Conservation (phyloP, 2,888 invertebrate species). For the Dorcus parallelipipedus region DNA sequence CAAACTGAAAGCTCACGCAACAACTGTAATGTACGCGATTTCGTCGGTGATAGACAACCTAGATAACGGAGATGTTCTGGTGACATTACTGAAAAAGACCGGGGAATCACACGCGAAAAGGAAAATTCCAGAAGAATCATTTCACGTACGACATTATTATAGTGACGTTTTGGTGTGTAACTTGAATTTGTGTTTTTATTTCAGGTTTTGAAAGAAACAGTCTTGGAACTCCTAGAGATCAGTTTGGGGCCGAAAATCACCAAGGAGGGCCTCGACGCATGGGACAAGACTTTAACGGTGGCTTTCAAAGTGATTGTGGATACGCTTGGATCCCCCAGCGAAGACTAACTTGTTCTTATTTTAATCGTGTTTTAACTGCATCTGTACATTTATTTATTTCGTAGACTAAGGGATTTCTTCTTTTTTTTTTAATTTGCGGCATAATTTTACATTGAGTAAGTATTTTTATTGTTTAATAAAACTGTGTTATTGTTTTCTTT, state of each 20-base stretch:
- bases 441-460: constrained; percentile 7
- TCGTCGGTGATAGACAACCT: constrained; percentile 52
- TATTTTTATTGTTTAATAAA: neutral
- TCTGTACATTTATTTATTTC: too few species aligned
- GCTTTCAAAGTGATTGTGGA: constrained; percentile 38
- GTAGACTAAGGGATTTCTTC: too few species aligned
- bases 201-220: constrained; percentile 46
- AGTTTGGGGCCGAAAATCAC: constrained; percentile 48
- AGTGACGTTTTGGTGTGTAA: too few species aligned
- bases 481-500: neutral
- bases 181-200: neutral
- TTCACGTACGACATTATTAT: constrained; percentile 17
- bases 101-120: constrained; percentile 46
- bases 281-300: constrained; percentile 48
- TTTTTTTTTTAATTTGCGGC: neutral
- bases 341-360: too few species aligned
- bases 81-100: constrained; percentile 50
- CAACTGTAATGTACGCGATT: constrained; percentile 51
- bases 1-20: constrained; percentile 53
- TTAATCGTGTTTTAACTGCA: too few species aligned
- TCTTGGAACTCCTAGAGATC: constrained; percentile 46
- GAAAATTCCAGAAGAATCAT: constrained; percentile 23
- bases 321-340: constrained; percentile 6
- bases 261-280: constrained; percentile 45
- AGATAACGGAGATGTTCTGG: constrained; percentile 50